Evolutionary conservation across 2,113 vertebrate species (phyloP).

Genomic region (Cyanistes caeruleus): DNA sequence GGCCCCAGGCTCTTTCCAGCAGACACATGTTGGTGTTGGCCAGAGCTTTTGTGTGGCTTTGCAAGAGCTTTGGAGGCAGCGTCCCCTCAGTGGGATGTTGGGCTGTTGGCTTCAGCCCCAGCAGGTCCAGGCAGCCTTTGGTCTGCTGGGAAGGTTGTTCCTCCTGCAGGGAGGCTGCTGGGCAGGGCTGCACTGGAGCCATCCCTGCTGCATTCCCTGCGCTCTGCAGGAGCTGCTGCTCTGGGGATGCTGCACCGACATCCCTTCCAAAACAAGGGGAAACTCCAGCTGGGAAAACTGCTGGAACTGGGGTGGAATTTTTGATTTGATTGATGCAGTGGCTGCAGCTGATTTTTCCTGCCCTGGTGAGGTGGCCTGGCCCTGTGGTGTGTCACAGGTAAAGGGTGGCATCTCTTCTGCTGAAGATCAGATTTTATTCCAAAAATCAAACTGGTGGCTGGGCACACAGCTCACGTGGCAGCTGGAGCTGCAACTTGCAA

Average conservation of each 20-base stretch:
- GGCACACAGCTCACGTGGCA: rapidly evolving
- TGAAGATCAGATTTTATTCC: neutral
- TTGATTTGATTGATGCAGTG: neutral
- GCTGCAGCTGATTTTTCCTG: neutral
- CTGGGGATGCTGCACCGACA: rapidly evolving
- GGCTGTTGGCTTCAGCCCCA: rapidly evolving
- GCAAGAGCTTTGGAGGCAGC: neutral
- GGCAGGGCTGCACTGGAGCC: neutral
- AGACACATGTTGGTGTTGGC: rapidly evolving
- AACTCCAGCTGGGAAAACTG: rapidly evolving
- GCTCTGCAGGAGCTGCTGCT: neutral
- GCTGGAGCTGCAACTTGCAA: neutral
- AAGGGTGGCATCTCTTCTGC: neutral
- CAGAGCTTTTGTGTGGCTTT: neutral
- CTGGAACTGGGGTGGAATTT: neutral
- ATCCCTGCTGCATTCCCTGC: neutral
- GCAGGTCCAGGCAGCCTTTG: rapidly evolving
- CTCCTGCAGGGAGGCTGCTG: neutral
- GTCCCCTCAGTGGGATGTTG: rapidly evolving
- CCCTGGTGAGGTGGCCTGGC: neutral
- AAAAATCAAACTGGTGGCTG: neutral
- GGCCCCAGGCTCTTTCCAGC: rapidly evolving
- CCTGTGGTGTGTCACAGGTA: rapidly evolving
- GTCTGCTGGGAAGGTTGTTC: rapidly evolving
- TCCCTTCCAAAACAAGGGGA: neutral